phyloP scores from a whole-genome alignment of 2,888 invertebrate genomes.

The Chalcis sispes region DNA sequence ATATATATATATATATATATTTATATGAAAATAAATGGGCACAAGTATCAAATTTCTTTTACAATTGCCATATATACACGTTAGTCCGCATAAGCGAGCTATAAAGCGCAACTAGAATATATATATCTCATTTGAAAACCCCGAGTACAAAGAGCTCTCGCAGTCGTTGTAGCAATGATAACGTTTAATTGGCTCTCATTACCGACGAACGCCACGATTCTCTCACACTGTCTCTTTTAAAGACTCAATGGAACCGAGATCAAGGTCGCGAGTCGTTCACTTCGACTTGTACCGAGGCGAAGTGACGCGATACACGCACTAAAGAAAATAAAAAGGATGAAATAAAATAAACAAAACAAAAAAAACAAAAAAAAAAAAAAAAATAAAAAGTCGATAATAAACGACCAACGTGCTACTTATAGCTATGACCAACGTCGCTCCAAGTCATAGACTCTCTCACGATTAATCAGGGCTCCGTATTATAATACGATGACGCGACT shows the following conservation, averaged over 20 bases:
- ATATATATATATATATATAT: too few species aligned
- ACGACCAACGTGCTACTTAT: slow-evolving; percentile 14
- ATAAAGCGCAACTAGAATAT: too few species aligned
- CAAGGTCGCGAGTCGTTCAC: slow-evolving; percentile 61
- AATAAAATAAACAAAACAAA: not conserved
- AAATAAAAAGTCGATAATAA: not conserved
- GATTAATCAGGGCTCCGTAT: not conserved
- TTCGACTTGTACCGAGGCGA: slow-evolving; percentile 32
- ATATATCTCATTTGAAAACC: too few species aligned
- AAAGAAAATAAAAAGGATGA: too few species aligned
- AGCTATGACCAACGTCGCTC: slow-evolving; percentile 17
- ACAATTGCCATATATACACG: too few species aligned
- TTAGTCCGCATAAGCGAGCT: too few species aligned
- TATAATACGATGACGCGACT: slow-evolving; percentile 2
- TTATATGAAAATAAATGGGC: too few species aligned
- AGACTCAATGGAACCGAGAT: slow-evolving; percentile 63
- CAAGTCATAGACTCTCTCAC: slow-evolving; percentile 12
- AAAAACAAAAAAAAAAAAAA: not conserved
- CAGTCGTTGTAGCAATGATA: slow-evolving; percentile 5
- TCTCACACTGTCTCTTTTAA: slow-evolving; percentile 18
- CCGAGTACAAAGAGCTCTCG: slow-evolving; percentile 48
- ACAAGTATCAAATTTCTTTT: too few species aligned
- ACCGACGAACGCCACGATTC: slow-evolving; percentile 27
- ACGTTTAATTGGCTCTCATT: slow-evolving; percentile 36
- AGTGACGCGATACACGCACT: slow-evolving; percentile 40